A percentile compares a stretch with the other conserved stretches of the same genome.
phyloP scores from a whole-genome alignment of 2,797 vertebrate species.

The Gallinago nigripennis region DNA sequence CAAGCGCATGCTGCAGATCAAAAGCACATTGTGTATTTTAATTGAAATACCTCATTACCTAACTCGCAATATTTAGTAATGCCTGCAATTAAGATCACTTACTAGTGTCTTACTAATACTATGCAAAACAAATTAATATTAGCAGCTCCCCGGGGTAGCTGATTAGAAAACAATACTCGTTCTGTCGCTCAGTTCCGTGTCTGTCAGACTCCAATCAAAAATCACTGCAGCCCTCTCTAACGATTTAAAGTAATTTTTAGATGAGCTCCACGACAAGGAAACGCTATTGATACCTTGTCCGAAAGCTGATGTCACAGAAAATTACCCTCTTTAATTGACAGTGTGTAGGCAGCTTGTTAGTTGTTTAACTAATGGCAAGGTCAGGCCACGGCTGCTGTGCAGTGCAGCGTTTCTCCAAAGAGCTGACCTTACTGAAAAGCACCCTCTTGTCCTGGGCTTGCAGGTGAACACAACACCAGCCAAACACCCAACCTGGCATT shows the following conservation, averaged over 20 bases:
- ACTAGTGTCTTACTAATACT: not conserved
- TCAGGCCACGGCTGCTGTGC: not conserved
- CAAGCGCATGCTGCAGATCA: not conserved
- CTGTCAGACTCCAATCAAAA: not conserved
- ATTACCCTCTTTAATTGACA: not conserved
- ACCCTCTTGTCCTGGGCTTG: not conserved
- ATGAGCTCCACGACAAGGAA: not conserved
- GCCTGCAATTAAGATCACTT: not conserved
- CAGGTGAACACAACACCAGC: not conserved
- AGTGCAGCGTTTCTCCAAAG: not conserved
- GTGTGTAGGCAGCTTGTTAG: not conserved
- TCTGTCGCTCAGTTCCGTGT: not conserved
- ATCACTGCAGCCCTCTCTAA: not conserved
- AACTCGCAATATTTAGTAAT: not conserved
- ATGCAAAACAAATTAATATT: not conserved
- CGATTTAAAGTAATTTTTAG: not conserved
- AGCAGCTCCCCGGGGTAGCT: not conserved
- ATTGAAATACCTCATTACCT: not conserved
- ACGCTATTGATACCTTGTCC: rapidly evolving
- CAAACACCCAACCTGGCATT: not conserved
- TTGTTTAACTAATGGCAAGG: not conserved
- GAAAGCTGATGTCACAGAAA: not conserved
- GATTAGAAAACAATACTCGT: rapidly evolving
- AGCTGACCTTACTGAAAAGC: constrained; percentile 5
- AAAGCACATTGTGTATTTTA: not conserved